phyloP scores from a whole-genome alignment of 2,797 vertebrate species.

The Mormyrus hasselquistii region DNA sequence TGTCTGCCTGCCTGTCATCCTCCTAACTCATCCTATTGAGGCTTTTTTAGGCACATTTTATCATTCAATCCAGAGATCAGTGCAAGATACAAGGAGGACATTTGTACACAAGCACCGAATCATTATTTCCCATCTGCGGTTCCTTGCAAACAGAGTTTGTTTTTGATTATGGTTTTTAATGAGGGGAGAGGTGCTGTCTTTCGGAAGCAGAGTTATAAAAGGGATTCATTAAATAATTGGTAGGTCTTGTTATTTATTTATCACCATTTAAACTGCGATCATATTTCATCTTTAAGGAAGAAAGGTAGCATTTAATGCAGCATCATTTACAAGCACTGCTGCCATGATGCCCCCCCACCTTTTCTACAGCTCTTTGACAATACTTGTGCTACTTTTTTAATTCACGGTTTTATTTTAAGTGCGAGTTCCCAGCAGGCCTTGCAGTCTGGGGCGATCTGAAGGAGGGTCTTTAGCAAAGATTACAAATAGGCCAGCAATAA shows the following conservation, averaged over 20 bases:
- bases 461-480: background rate
- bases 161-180: background rate
- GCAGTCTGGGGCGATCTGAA: background rate
- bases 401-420: conserved; percentile 4
- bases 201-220: background rate
- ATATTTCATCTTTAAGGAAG: background rate
- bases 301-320: background rate
- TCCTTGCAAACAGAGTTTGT: background rate
- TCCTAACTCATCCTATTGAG: background rate
- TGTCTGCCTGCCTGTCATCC: background rate
- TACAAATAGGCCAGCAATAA: conserved; percentile 7
- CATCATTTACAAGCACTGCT: background rate
- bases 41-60: background rate
- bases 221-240: background rate
- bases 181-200: background rate
- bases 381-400: background rate
- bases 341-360: background rate
- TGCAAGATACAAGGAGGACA: background rate
- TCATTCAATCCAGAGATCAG: background rate
- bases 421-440: background rate
- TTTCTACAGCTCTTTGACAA: background rate
- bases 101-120: background rate
- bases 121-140: background rate
- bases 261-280: background rate
- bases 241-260: background rate